Conservation (phyloP, 2,888 invertebrate genomes). For the Dyspetes luteomarginatus region DNA sequence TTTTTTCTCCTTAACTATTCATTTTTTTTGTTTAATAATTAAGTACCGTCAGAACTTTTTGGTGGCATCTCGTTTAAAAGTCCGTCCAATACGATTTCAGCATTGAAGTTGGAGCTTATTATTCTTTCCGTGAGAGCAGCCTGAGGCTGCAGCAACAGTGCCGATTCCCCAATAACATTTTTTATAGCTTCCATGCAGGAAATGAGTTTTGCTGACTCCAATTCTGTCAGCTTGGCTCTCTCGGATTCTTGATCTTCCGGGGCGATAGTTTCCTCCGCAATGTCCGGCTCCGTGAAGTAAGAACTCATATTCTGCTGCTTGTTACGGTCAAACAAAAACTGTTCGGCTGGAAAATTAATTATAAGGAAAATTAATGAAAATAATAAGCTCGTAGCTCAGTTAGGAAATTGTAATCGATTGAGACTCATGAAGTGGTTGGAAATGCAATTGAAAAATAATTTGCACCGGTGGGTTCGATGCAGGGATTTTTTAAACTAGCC, state of each 20-base stretch:
- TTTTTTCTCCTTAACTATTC: too few species aligned
- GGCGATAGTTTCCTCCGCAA: constrained; percentile 89
- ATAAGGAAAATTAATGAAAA: constrained; percentile 4
- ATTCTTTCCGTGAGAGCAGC: constrained; percentile 89
- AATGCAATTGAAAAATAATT: too few species aligned
- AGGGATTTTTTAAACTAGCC: too few species aligned
- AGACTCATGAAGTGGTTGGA: too few species aligned
- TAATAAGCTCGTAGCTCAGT: too few species aligned
- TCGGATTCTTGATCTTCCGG: constrained; percentile 85
- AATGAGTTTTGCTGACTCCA: constrained; percentile 90
- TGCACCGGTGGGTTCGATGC: too few species aligned
- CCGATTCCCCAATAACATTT: constrained; percentile 92
- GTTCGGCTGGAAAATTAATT: constrained; percentile 84
- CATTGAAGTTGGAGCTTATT: constrained; percentile 89
- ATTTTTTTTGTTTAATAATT: too few species aligned
- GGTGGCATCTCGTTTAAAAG: constrained; percentile 86
- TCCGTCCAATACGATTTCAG: constrained; percentile 89
- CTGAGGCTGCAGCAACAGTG: too few species aligned
- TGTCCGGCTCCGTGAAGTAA: constrained; percentile 89
- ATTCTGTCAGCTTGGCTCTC: constrained; percentile 86
- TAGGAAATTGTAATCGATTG: too few species aligned
- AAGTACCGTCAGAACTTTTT: constrained; percentile 75
- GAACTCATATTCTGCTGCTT: constrained; percentile 90
- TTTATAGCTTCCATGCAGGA: constrained; percentile 94
- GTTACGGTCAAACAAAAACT: constrained; percentile 94